Evolutionary conservation across 2,888 invertebrate genomes (phyloP).

Genomic region (Mythimna albipuncta): DNA sequence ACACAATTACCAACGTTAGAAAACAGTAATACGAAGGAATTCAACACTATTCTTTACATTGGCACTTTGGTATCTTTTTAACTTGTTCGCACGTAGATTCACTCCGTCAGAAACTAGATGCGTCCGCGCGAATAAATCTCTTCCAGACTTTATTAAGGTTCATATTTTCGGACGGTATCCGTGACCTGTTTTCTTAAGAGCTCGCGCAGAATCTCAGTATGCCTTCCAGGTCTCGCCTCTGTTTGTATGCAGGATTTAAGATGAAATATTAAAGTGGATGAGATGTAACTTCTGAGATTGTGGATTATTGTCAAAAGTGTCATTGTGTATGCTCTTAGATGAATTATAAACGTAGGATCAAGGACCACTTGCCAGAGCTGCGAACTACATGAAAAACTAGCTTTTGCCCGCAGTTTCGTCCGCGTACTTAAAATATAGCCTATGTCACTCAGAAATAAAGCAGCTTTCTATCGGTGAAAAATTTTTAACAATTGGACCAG

Average conservation of each 20-base stretch:
- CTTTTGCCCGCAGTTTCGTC: too few relatives aligned
- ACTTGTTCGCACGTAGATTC: slow-evolving; percentile 65
- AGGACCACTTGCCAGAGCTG: neutral
- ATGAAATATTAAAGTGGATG: slow-evolving; percentile 45
- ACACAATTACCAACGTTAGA: neutral
- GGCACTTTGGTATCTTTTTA: slow-evolving; percentile 53
- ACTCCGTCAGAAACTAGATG: slow-evolving; percentile 48
- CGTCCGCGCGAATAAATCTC: slow-evolving; percentile 72
- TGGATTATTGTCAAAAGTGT: slow-evolving; percentile 13
- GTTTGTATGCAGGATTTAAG: slow-evolving; percentile 38
- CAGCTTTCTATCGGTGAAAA: too few relatives aligned
- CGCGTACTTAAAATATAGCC: too few relatives aligned
- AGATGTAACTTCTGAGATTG: slow-evolving; percentile 23
- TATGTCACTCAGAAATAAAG: too few relatives aligned
- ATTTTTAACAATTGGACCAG: too few relatives aligned
- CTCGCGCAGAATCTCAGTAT: slow-evolving; percentile 30
- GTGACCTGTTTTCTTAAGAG: slow-evolving; percentile 66
- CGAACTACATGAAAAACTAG: too few relatives aligned
- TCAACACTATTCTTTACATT: slow-evolving; percentile 4
- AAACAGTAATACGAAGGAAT: neutral
- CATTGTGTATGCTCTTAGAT: slow-evolving; percentile 29
- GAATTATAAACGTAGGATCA: neutral
- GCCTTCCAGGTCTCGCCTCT: slow-evolving; percentile 22
- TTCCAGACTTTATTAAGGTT: slow-evolving; percentile 70
- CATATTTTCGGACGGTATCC: slow-evolving; percentile 65